Evolutionary conservation across 1,140 invertebrate species (phyloP).

Genomic region (Marisa cornuarietis): DNA sequence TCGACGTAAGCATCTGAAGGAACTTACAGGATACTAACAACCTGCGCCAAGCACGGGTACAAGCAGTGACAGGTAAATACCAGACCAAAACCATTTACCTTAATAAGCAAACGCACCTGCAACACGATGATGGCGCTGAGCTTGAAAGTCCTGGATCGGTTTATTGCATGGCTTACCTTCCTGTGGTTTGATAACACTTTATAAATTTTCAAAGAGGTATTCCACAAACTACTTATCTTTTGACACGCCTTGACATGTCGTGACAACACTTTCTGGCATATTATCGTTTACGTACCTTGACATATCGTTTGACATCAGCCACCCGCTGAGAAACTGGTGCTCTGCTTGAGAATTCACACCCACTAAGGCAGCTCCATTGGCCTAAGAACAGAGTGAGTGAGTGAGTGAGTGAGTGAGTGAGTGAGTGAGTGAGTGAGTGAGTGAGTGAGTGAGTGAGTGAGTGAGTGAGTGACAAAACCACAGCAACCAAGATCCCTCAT

Average conservation of each 20-base stretch:
- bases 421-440: neutral
- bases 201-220: too few relatives aligned
- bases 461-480: too few relatives aligned
- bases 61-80: slow-evolving; percentile 2
- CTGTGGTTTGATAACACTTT: too few relatives aligned
- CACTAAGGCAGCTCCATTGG: slow-evolving; percentile 24
- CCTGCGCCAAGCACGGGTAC: neutral
- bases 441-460: neutral
- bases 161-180: too few relatives aligned
- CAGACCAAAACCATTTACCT: neutral
- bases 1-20: neutral
- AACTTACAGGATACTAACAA: neutral
- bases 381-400: slow-evolving; percentile 11
- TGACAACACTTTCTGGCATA: too few relatives aligned
- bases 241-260: too few relatives aligned
- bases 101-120: neutral
- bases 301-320: slow-evolving; percentile 22
- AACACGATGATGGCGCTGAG: too few relatives aligned
- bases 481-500: too few relatives aligned
- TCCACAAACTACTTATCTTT: too few relatives aligned
- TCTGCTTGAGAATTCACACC: slow-evolving; percentile 22
- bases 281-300: slow-evolving; percentile 13
- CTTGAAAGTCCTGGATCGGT: too few relatives aligned
- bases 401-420: slow-evolving; percentile 1
- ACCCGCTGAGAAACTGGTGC: slow-evolving; percentile 27